A percentile compares a stretch with the other conserved stretches of the same genome.
phyloP scores from a whole-genome alignment of 35 echinoderm and acorn worm genomes.

The Nesometra sesokonis region DNA sequence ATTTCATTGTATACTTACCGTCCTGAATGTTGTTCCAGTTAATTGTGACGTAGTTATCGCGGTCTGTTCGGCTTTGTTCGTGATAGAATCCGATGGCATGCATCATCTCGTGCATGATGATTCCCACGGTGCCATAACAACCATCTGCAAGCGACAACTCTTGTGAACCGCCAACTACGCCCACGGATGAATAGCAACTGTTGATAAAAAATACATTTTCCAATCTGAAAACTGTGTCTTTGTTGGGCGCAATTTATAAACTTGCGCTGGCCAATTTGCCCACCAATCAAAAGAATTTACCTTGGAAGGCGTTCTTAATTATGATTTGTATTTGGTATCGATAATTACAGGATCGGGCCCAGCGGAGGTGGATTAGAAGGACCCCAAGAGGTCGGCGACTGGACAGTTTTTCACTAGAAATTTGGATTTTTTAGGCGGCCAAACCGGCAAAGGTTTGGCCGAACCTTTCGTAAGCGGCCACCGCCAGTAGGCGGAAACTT shows the following conservation, averaged over 20 bases:
- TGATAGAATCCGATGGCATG: conserved; percentile 86
- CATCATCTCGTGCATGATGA: conserved; percentile 83
- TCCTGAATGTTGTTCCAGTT: conserved; percentile 54
- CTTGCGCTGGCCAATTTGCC: background rate
- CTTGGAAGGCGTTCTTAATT: too few species aligned
- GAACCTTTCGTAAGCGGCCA: too few species aligned
- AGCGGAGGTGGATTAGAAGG: too few species aligned
- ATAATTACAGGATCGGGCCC: too few species aligned
- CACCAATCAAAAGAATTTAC: too few species aligned
- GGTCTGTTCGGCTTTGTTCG: conserved; percentile 74
- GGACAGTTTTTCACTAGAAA: too few species aligned
- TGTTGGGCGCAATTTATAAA: background rate
- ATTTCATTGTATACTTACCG: conserved; percentile 10
- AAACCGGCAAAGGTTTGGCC: too few species aligned
- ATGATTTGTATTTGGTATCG: too few species aligned
- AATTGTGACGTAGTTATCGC: conserved; percentile 69
- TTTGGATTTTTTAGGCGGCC: too few species aligned
- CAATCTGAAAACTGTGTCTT: too few species aligned
- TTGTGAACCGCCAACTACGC: conserved; percentile 53
- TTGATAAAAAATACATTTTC: background rate
- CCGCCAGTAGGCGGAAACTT: too few species aligned
- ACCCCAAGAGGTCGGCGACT: too few species aligned
- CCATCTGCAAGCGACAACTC: conserved; percentile 54
- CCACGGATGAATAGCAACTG: conserved; percentile 71
- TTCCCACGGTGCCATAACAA: conserved; percentile 48